Percentiles rank a stretch among this genome's conserved stretches.
These are phyloP conservation scores for Raphicerus campestris DNA, from an alignment of 2,113 vertebrate genomes.

Conservation along the genomic window DNA sequence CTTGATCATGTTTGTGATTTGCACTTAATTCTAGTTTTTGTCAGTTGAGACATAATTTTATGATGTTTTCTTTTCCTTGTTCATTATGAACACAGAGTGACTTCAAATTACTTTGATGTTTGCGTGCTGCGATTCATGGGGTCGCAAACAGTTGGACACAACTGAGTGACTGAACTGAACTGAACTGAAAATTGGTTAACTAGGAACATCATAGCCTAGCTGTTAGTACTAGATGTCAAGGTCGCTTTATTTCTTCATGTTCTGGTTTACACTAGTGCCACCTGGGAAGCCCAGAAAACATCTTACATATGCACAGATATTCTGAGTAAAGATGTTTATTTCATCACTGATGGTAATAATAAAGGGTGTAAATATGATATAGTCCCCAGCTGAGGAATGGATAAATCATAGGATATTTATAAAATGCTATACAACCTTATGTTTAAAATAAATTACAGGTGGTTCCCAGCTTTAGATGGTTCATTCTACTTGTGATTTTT, in stretches of 20 bases:
- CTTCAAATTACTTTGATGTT: neutral
- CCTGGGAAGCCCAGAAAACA: neutral
- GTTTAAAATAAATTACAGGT: slow-evolving; percentile 11
- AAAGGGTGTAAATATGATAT: neutral
- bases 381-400: neutral
- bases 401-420: neutral
- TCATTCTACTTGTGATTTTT: neutral
- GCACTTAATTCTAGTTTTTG: neutral
- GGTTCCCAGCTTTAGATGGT: neutral
- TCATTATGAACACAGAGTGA: neutral
- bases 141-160: too few species aligned
- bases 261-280: neutral
- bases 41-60: neutral
- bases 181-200: neutral
- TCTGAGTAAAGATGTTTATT: neutral
- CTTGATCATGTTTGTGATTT: neutral
- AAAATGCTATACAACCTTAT: neutral
- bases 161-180: too few species aligned
- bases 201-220: neutral
- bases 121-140: neutral
- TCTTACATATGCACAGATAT: neutral
- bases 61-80: neutral
- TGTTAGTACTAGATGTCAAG: neutral
- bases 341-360: neutral
- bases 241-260: neutral